Base-by-base conservation (phyloP, 2,888 invertebrate species). In the Barypeithes pellucidus region DNA sequence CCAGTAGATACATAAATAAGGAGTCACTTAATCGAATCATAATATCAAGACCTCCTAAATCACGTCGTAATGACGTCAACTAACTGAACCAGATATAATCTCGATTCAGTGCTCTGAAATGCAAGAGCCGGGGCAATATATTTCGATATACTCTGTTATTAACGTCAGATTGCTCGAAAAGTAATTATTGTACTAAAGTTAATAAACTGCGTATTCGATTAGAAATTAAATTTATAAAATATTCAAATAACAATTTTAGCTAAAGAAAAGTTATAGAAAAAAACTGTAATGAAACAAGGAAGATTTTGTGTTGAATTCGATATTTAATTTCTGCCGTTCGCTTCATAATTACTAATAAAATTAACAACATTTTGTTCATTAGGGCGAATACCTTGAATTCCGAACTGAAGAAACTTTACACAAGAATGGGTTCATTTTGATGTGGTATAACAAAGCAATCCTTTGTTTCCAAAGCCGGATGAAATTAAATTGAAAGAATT, bases 81-180 rank as follows among this genome's bases (percentile, higher is more conserved):
- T 22, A 36, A n/a, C 60, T 41, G 20, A 60, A 60, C 43, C 39
- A 39, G 60, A 60, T 60, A 41, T 60, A 60, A 60, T 41, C 20
- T 41, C 22, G n/a, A 39, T 60, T 41, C 24, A 22, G 39, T 60
- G 41, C 16, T 22, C 22, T 24, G 41, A 60, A 60, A 60, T 39
- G 43, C 60, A 60, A 41, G 22, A 43, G 43, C 60, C 2, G 2
- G 7, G 60, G 41, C 22, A 20, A 36, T 60, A 60, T 60, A 60
- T 60, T 41, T 22, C 60, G 41, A 16, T 60, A 60, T 24, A 41
- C 22, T 43, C 60, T 22, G 43, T 60, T 60, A 60, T 60, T 39
- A 60, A 41, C 11, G 60, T 60, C 60, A 22, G 43, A 43, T 43
- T 60, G 43, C n/a, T 18, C 11, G 24, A 12, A 5, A 41, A 39